Base-by-base conservation (phyloP, 2,113 vertebrate genomes). In the Corythaixoides concolor region DNA sequence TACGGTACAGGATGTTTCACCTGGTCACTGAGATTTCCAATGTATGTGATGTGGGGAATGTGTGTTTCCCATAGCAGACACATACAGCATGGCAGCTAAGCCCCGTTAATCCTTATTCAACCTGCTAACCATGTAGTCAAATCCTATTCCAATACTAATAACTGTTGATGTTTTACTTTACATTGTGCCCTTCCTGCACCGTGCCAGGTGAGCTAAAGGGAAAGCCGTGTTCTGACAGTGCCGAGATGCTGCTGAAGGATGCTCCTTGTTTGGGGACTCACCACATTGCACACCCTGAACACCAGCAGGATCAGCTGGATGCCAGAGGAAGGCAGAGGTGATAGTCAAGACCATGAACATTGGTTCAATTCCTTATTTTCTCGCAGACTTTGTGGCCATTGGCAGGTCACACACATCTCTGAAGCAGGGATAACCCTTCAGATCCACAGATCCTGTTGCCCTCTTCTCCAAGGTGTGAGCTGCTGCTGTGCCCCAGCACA, bases 261-360 rank as follows among this genome's bases (percentile, higher is more conserved):
- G 41, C 37, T 78, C 45, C 78, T 53, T 1, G 19, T 13, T 18
- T 3, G 18, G 7, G 49, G 26, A 5, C 9, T 77, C 73, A 16
- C 21, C 28, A 2, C 28, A 58, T n/a, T 5, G 6, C 28, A 16
- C 0, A 0, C 15, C n/a, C 58, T 27, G 43, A 32, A 8, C 55
- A 55, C 8, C 1, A 0, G 22, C 55, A 52, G 39, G 60, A 47
- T 16, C 52, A 47, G 17, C 43, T 12, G 8, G 33, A 22, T 53
- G 52, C 37, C 62, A 62, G 35, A 67, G 52, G 49, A 72, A 55
- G 81, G 58, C n/a, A 63, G 43, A 55, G 32, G 37, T 0, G 1
- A 59, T 11, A 50, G 11, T 1, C 24, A 55, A 30, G 75, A 23
- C 66, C 33, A 32, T 7, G 49, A 63, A 8, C 6, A 4, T 53